These are phyloP conservation scores for Eumaeus atala DNA, from an alignment of 1,140 invertebrate genomes.

Conservation along the genomic window DNA sequence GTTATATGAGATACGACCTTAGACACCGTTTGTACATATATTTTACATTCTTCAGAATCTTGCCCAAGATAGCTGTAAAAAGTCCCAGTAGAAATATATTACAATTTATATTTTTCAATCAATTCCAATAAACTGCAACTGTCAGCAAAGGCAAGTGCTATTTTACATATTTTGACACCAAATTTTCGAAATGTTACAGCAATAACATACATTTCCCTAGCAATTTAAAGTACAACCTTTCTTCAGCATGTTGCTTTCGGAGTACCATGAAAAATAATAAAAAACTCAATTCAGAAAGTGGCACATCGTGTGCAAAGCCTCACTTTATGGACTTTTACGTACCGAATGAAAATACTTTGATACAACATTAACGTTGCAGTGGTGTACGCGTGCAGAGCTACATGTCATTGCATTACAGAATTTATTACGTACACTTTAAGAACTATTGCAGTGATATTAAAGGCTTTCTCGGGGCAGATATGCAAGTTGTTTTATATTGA, in stretches of 20 bases:
- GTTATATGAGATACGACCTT: too few species aligned
- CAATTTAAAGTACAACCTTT: constrained; percentile 1
- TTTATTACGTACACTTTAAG: constrained; percentile 2
- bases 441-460: not conserved
- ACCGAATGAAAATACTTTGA: constrained; percentile 27
- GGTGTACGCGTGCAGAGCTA: not conserved
- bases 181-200: too few species aligned
- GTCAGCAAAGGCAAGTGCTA: too few species aligned
- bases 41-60: too few species aligned
- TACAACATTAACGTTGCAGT: constrained; percentile 23
- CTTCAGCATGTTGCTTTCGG: not conserved
- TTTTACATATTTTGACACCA: too few species aligned
- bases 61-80: too few species aligned
- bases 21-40: too few species aligned
- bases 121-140: too few species aligned
- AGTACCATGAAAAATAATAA: constrained; percentile 3
- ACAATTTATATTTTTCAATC: too few species aligned
- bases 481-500: constrained; percentile 13
- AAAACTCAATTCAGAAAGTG: constrained; percentile 12
- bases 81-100: too few species aligned
- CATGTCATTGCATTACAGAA: constrained; percentile 7
- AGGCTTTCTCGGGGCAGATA: not conserved
- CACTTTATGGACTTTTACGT: constrained; percentile 20
- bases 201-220: not conserved
- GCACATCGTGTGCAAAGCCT: constrained; percentile 18